These are phyloP conservation scores for Melinaea menophilus DNA, from an alignment of 2,888 invertebrate species.

Conservation along the genomic window DNA sequence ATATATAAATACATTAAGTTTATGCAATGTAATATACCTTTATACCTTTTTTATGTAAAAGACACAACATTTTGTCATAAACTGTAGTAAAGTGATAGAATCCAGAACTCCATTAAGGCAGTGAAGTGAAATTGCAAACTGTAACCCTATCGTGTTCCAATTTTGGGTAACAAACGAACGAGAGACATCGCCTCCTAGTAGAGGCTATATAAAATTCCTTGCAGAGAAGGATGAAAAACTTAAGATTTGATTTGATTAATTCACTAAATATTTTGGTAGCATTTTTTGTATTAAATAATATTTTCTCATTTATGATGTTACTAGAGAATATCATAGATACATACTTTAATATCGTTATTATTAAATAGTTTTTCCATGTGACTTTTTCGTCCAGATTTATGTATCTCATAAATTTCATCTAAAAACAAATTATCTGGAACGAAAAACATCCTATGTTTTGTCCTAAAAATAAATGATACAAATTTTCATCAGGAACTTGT, in stretches of 20 bases:
- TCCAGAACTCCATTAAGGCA: constrained; percentile 17
- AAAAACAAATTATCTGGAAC: no score
- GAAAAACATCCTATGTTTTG: no score
- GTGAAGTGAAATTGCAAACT: constrained; percentile 21
- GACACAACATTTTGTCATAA: neutral
- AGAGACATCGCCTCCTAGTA: constrained; percentile 24
- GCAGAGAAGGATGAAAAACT: constrained; percentile 5
- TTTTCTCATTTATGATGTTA: neutral
- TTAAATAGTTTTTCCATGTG: no score
- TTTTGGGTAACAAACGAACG: constrained; percentile 22
- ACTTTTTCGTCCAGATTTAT: no score
- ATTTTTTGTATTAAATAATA: constrained; percentile 8
- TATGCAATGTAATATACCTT: no score
- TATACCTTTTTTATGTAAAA: neutral
- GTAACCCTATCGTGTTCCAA: constrained; percentile 23
- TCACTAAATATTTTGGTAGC: constrained; percentile 7
- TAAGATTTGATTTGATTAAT: constrained; percentile 3
- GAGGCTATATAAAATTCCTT: constrained; percentile 17
- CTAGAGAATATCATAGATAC: no score
- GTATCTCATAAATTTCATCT: no score
- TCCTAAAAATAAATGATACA: no score
- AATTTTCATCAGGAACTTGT: no score
- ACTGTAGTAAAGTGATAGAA: neutral
- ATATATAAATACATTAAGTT: no score
- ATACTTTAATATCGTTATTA: no score